These are phyloP conservation scores for Cantharis rustica DNA, from an alignment of 2,888 invertebrate species.

Conservation along the genomic window DNA sequence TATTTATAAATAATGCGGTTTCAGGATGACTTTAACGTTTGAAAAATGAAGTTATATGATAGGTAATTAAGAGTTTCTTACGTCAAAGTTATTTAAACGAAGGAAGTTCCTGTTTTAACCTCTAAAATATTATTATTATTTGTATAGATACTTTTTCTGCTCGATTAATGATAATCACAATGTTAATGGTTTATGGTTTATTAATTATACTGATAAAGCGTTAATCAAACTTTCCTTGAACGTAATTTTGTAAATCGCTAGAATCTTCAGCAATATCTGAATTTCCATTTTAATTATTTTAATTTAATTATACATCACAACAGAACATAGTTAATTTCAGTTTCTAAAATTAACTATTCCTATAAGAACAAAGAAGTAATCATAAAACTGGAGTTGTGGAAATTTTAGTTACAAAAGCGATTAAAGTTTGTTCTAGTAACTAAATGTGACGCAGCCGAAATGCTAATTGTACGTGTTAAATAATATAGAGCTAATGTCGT, in stretches of 20 bases:
- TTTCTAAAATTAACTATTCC: slow-evolving; percentile 3
- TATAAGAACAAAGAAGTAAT: slow-evolving; percentile 1
- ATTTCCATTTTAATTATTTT: background rate
- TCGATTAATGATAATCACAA: background rate
- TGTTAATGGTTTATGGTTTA: background rate
- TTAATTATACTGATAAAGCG: background rate
- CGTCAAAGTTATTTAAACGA: background rate
- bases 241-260: background rate
- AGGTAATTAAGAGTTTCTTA: background rate
- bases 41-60: background rate
- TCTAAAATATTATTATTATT: background rate
- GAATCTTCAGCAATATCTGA: background rate
- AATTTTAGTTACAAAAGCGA: slow-evolving; percentile 15
- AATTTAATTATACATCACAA: background rate
- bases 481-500: slow-evolving; percentile 17
- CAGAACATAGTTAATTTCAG: background rate
- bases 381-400: slow-evolving; percentile 16
- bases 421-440: slow-evolving; percentile 15
- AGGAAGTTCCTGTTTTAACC: background rate
- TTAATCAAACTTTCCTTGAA: background rate
- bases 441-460: slow-evolving; percentile 16
- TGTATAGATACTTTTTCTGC: background rate
- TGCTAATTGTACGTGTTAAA: slow-evolving; percentile 20
- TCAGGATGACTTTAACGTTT: too few relatives aligned
- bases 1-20: too few relatives aligned